phyloP scores from a whole-genome alignment of 1,140 invertebrate genomes.

The Gryllus bimaculatus region DNA sequence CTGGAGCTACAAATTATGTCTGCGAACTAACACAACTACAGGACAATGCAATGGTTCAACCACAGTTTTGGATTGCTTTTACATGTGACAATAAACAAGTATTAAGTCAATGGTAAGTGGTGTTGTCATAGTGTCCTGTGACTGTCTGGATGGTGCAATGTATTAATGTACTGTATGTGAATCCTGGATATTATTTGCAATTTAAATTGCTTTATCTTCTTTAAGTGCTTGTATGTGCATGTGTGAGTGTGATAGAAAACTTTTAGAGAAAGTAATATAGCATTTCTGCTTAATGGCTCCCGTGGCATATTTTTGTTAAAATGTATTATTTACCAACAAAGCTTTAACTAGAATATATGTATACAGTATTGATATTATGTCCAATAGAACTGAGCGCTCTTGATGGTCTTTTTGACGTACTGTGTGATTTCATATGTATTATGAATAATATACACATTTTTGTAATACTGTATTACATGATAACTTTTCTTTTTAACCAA shows the following conservation, averaged over 20 bases:
- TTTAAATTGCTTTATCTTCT: background rate
- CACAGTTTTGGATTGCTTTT: constrained; percentile 18
- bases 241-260: background rate
- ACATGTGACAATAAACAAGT: constrained; percentile 20
- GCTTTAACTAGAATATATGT: background rate
- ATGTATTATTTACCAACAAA: background rate
- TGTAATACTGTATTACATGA: background rate
- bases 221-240: background rate
- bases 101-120: constrained; percentile 11
- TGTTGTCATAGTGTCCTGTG: background rate
- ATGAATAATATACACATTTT: background rate
- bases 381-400: background rate
- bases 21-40: background rate
- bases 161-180: background rate
- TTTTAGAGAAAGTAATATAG: background rate
- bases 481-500: background rate
- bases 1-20: background rate
- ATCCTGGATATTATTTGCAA: background rate
- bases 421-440: background rate
- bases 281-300: background rate
- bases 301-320: background rate
- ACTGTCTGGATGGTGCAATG: background rate
- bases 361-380: background rate
- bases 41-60: background rate
- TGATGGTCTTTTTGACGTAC: background rate